A percentile compares a stretch with the other conserved stretches of the same genome.
Conservation (phyloP, 2,113 vertebrate genomes). For the Gorsachius goisagi region DNA sequence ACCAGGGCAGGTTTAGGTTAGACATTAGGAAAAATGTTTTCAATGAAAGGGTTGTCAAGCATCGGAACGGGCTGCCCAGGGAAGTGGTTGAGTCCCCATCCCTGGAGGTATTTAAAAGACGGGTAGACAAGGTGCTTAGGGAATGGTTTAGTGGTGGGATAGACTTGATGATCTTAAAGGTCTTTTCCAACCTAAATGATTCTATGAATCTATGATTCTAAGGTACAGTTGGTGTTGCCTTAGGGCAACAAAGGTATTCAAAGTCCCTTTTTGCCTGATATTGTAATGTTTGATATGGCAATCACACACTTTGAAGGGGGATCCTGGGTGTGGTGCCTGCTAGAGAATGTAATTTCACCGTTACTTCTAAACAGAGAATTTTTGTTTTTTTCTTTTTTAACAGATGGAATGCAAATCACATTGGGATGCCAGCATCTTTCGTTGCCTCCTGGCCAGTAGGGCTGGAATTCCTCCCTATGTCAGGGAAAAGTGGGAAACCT, state of each 20-base stretch:
- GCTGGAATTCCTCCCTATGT: not conserved
- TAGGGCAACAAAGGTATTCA: not conserved
- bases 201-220: no score
- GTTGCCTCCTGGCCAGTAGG: not conserved
- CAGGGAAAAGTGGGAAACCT: slow-evolving; percentile 17
- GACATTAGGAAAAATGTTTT: no score
- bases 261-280: not conserved
- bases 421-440: not conserved
- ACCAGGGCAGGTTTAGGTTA: no score
- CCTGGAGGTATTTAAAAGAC: no score
- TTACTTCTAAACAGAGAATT: not conserved
- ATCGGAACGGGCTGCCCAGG: no score
- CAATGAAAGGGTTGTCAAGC: no score
- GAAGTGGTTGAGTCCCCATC: no score
- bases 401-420: not conserved
- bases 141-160: no score
- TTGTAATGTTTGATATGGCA: not conserved
- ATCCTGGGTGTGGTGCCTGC: not conserved
- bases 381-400: not conserved
- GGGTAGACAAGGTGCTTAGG: no score
- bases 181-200: no score
- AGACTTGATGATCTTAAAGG: no score
- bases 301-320: not conserved
- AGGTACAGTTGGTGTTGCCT: not conserved
- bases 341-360: not conserved